Conservation (phyloP, 2,888 invertebrate genomes). For the Papilio gigon region DNA sequence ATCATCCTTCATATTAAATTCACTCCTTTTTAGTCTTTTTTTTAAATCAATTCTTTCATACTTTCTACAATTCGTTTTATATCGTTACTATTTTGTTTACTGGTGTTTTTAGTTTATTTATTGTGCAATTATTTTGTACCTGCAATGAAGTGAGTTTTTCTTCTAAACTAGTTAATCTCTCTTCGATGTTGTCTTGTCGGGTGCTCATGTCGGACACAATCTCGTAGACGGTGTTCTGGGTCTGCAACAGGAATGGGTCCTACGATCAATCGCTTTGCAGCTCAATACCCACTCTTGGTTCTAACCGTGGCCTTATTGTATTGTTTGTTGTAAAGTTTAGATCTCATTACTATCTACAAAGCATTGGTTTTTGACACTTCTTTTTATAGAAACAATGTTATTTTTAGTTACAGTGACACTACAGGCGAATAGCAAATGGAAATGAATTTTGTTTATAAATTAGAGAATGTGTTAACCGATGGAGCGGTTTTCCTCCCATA, state of each 20-base stretch:
- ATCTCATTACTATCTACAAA: too few relatives aligned
- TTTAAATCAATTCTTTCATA: too few relatives aligned
- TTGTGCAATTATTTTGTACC: constrained; percentile 72
- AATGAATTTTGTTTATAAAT: constrained; percentile 38
- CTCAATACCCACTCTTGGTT: constrained; percentile 67
- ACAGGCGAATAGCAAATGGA: constrained; percentile 52
- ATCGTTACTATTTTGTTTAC: background rate
- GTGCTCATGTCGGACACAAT: constrained; percentile 98
- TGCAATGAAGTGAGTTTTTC: constrained; percentile 94
- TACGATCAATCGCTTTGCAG: constrained; percentile 81
- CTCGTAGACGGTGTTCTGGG: constrained; percentile 98
- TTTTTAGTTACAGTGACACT: constrained; percentile 31
- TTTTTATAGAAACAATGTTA: background rate
- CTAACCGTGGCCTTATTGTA: constrained; percentile 54
- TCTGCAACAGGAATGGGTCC: constrained; percentile 88
- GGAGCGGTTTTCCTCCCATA: background rate
- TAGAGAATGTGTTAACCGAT: too few relatives aligned
- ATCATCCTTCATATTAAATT: background rate
- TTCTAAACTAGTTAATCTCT: constrained; percentile 95
- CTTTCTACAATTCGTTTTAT: too few relatives aligned
- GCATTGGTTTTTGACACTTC: too few relatives aligned
- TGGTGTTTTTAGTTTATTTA: background rate
- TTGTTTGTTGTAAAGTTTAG: constrained; percentile 48
- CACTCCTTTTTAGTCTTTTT: background rate
- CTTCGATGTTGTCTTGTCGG: constrained; percentile 96